These are phyloP conservation scores for Dyspetes luteomarginatus DNA, from an alignment of 2,888 invertebrate species.

Conservation along the genomic window DNA sequence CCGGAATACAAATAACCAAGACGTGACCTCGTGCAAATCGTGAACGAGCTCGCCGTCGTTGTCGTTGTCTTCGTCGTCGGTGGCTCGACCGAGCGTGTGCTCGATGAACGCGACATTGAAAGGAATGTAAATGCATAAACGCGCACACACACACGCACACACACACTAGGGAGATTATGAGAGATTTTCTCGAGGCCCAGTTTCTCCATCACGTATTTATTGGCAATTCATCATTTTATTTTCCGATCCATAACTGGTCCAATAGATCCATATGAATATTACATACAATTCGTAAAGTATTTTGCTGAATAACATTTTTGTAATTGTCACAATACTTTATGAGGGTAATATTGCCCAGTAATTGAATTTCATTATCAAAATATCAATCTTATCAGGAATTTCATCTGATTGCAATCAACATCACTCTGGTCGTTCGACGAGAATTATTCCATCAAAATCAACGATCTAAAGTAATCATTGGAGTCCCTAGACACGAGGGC, in stretches of 20 bases:
- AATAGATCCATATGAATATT: not conserved
- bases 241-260: not conserved
- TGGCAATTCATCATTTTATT: slow-evolving; percentile 35
- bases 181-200: slow-evolving; percentile 55
- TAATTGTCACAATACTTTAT: too few species aligned
- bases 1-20: slow-evolving; percentile 71
- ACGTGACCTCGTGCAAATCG: slow-evolving; percentile 65
- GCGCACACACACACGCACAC: too few species aligned
- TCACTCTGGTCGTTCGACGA: too few species aligned
- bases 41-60: slow-evolving; percentile 52
- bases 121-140: slow-evolving; percentile 79
- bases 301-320: too few species aligned
- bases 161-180: slow-evolving; percentile 25
- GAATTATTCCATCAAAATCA: too few species aligned
- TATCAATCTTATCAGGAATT: too few species aligned
- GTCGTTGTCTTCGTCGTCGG: slow-evolving; percentile 36
- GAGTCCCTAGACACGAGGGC: too few species aligned
- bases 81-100: slow-evolving; percentile 45
- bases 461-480: too few species aligned
- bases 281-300: not conserved
- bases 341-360: too few species aligned
- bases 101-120: slow-evolving; percentile 80
- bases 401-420: too few species aligned
- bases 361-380: too few species aligned
- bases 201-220: slow-evolving; percentile 48